These are phyloP conservation scores for Spheniscus mendiculus DNA, from an alignment of 2,113 vertebrate genomes.

Conservation along the genomic window DNA sequence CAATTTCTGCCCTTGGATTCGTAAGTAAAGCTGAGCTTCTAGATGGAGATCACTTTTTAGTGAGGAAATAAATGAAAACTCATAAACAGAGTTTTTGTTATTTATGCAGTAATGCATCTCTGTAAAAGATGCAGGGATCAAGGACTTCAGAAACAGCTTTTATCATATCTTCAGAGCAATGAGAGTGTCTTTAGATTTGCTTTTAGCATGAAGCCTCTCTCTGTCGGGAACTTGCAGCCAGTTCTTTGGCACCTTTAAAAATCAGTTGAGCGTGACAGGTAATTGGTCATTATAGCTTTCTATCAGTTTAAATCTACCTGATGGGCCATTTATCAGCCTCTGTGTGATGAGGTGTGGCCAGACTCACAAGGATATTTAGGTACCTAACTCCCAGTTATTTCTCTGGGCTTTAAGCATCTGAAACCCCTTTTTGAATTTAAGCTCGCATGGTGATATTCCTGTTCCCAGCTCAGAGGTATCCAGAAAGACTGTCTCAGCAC, in stretches of 20 bases:
- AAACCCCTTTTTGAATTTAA: not conserved
- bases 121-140: not conserved
- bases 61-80: slow-evolving; percentile 5
- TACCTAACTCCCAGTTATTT: not conserved
- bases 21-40: not conserved
- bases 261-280: not conserved
- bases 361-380: not conserved
- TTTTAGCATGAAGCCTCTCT: not conserved
- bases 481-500: not conserved
- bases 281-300: slow-evolving; percentile 10
- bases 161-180: not conserved
- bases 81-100: not conserved
- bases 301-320: slow-evolving; percentile 2
- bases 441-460: not conserved
- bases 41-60: not conserved
- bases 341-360: not conserved
- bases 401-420: not conserved
- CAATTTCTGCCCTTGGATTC: not conserved
- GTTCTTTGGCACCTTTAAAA: not conserved
- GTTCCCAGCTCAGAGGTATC: not conserved
- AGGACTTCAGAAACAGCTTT: not conserved
- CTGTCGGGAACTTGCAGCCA: not conserved
- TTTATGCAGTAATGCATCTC: not conserved
- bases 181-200: not conserved
- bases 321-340: slow-evolving; percentile 4